Percentiles rank a stretch among this genome's conserved stretches.
Conservation (phyloP, 2,888 invertebrate genomes). For the Branchellion lobata region DNA sequence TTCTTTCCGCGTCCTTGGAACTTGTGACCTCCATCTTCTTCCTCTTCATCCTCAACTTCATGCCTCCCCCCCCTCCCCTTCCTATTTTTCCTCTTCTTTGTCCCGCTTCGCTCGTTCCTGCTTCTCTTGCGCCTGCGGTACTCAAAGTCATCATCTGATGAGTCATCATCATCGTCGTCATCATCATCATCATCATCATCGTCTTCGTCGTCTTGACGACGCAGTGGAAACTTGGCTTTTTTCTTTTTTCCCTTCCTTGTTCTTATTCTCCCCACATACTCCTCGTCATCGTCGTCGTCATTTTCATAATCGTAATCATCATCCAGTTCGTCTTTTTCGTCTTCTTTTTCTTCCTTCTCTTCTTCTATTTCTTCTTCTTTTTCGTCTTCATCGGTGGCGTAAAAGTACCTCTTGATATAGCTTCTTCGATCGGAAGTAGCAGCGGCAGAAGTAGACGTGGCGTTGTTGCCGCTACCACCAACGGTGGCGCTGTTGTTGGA, state of each 20-base stretch:
- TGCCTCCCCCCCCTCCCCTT: not conserved
- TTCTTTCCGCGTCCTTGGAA: not conserved
- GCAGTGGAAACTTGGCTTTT: not conserved
- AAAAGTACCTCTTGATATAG: no score
- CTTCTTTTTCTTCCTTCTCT: no score
- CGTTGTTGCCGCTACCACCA: no score
- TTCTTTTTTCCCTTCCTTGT: constrained; percentile 7
- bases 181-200: constrained; percentile 35
- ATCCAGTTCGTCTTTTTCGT: not conserved
- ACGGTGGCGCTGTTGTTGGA: no score
- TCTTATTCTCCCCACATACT: constrained; percentile 48
- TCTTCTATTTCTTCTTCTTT: no score
- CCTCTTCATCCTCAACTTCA: not conserved
- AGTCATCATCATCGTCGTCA: constrained; percentile 10
- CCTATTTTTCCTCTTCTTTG: not conserved
- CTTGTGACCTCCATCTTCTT: not conserved
- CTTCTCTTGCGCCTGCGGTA: not conserved
- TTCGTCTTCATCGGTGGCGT: no score
- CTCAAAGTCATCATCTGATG: not conserved
- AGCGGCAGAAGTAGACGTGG: no score
- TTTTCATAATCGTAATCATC: constrained; percentile 43
- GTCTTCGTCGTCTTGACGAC: constrained; percentile 23
- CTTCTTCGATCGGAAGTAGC: no score
- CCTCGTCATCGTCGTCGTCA: constrained; percentile 50
- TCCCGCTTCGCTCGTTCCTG: not conserved